A percentile compares a stretch with the other conserved stretches of the same genome.
phyloP scores from a whole-genome alignment of 1,140 invertebrate genomes.

The Drosophila rhopaloa region DNA sequence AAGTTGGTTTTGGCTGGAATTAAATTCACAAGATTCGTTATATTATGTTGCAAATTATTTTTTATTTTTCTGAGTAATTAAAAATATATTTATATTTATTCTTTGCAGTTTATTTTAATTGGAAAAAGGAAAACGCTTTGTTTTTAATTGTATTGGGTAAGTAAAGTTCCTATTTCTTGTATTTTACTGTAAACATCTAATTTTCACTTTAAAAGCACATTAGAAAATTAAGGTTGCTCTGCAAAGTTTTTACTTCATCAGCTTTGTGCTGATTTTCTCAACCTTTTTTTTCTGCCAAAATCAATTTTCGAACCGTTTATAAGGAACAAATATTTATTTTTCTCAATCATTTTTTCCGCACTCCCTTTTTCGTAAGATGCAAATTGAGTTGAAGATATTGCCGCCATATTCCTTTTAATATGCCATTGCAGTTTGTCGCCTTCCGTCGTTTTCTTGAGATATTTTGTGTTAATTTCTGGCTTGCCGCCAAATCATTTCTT shows the following conservation, averaged over 20 bases:
- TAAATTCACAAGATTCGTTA: too few species aligned
- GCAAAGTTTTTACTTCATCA: background rate
- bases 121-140: background rate
- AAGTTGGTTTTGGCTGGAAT: background rate
- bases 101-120: background rate
- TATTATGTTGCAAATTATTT: too few species aligned
- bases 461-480: slow-evolving; percentile 50
- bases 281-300: background rate
- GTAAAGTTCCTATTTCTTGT: background rate
- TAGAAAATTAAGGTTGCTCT: background rate
- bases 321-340: slow-evolving; percentile 46
- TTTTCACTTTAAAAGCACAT: too few species aligned
- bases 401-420: slow-evolving; percentile 19
- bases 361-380: slow-evolving; percentile 16
- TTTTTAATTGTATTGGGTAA: background rate
- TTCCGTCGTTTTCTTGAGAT: slow-evolving; percentile 17
- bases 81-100: background rate
- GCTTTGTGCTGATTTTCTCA: background rate
- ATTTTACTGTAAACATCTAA: too few species aligned
- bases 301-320: slow-evolving; percentile 23
- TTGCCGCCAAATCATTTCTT: slow-evolving; percentile 35
- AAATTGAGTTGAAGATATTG: slow-evolving; percentile 28
- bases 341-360: slow-evolving; percentile 13
- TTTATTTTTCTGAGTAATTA: background rate
- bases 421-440: slow-evolving; percentile 22